Base-by-base conservation (phyloP, 2,888 invertebrate genomes). In the Coenonympha glycerion region DNA sequence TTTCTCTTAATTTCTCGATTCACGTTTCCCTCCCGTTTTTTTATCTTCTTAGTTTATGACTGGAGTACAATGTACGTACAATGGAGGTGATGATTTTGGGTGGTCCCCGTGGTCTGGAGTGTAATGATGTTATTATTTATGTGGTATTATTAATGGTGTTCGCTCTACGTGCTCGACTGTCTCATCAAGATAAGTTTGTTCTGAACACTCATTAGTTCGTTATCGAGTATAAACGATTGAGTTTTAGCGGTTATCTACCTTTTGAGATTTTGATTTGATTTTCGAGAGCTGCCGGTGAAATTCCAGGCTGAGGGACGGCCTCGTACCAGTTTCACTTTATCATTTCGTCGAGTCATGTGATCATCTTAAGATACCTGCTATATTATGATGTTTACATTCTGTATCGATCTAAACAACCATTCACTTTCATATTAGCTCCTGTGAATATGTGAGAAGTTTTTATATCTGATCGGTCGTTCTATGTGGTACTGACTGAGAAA, bases 121-220 rank as follows among this genome's bases (percentile, higher is more conserved):
- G 75, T 76, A 84, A 81, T 79, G 79, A 85, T 81, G 81, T 81
- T 83, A 80, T 83, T 84, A 84, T 82, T 76, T 78, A 76, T 78
- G 76, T 64, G 66, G 66, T 66, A 68, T 83, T 84, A 84, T 85
- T 84, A 84, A 86, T 86, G 83, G 69, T 73, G 59, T 61, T 57
- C 62, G 60, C 58, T 62, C 65, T n/a, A n/a, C n/a, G n/a, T n/a
- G n/a, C n/a, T n/a, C 67, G 76, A 76, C 75, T 75, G 78, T 76
- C 76, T 82, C 80, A 83, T 83, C 83, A 77, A 83, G 82, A 84
- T 84, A 79, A 76, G 79, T 81, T 74, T 78, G 78, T 76, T 78
- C 76, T 70, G 73, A 76, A 70, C 69, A 73, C 72, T 83, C 82
- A 84, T 85, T 83, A 82, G 73, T 73, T 65, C 60, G 64, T 71